Percentiles rank a stretch among this genome's conserved stretches.
Evolutionary conservation across 1,140 invertebrate genomes (phyloP).

Genomic region (Dryas iulia): DNA sequence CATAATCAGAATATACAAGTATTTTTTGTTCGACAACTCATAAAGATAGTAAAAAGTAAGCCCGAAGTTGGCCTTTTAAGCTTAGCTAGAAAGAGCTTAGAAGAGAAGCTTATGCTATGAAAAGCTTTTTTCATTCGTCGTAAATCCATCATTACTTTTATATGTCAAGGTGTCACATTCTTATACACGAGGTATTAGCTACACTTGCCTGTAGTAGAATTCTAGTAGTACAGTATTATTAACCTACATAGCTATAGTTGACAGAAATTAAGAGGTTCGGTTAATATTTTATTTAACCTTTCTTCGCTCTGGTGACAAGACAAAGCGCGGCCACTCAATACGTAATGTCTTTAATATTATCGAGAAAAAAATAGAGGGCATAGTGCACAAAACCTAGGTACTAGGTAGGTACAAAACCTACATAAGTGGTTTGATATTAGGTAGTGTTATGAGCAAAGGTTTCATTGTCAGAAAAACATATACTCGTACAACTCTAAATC

Average conservation of each 20-base stretch:
- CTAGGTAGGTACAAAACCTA: too few relatives aligned
- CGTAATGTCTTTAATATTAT: too few relatives aligned
- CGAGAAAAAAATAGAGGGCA: too few relatives aligned
- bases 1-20: not conserved
- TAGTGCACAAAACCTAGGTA: too few relatives aligned
- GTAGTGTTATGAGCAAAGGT: too few relatives aligned
- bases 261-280: too few relatives aligned
- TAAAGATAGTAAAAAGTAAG: not conserved
- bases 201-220: not conserved
- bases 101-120: not conserved
- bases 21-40: not conserved
- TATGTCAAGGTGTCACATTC: not conserved
- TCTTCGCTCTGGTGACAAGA: too few relatives aligned
- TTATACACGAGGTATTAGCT: not conserved
- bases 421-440: too few relatives aligned
- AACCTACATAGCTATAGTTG: not conserved
- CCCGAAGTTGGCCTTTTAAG: not conserved
- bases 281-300: too few relatives aligned
- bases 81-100: not conserved
- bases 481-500: too few relatives aligned
- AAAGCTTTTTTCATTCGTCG: not conserved
- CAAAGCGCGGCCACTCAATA: too few relatives aligned
- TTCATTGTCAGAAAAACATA: too few relatives aligned
- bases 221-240: not conserved
- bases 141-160: constrained; percentile 3